These are phyloP conservation scores for Hemicentrotus pulcherrimus DNA, from an alignment of 35 echinoderm and acorn worm species.

Conservation along the genomic window DNA sequence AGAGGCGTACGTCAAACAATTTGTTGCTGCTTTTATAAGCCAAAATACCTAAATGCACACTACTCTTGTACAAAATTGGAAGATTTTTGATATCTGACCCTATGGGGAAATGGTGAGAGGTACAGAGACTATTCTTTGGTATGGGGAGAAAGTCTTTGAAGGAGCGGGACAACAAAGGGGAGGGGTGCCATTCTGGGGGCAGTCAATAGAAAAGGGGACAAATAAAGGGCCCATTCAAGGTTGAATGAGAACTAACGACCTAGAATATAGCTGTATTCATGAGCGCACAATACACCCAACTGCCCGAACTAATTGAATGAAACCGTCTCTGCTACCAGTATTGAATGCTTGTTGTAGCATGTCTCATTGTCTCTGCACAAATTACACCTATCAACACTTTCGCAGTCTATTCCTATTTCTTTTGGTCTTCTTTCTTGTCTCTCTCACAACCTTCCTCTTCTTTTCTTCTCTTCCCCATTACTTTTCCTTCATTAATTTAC, in stretches of 20 bases:
- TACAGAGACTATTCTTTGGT: background rate
- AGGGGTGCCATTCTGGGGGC: background rate
- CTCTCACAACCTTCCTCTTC: too few species aligned
- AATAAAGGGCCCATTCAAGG: conserved; percentile 29
- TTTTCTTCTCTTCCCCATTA: too few species aligned
- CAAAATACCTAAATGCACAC: background rate
- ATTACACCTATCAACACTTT: background rate
- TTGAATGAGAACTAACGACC: conserved; percentile 33
- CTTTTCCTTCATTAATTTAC: too few species aligned
- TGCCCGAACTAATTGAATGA: conserved; percentile 30
- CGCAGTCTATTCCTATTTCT: too few species aligned
- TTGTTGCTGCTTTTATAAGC: background rate
- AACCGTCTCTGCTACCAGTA: background rate
- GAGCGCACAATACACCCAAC: background rate
- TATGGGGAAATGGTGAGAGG: background rate
- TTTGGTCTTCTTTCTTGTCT: too few species aligned
- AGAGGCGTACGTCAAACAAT: background rate
- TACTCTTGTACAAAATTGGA: background rate
- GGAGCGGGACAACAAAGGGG: background rate
- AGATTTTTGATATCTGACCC: background rate
- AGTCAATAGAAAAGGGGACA: background rate
- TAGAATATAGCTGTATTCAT: conserved; percentile 15
- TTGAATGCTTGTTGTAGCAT: background rate
- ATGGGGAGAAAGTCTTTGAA: conserved; percentile 6
- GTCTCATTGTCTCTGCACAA: background rate